Percentiles rank a stretch among this genome's conserved stretches.
Conservation (phyloP, 2,888 invertebrate species). For the Arctia plantaginis region DNA sequence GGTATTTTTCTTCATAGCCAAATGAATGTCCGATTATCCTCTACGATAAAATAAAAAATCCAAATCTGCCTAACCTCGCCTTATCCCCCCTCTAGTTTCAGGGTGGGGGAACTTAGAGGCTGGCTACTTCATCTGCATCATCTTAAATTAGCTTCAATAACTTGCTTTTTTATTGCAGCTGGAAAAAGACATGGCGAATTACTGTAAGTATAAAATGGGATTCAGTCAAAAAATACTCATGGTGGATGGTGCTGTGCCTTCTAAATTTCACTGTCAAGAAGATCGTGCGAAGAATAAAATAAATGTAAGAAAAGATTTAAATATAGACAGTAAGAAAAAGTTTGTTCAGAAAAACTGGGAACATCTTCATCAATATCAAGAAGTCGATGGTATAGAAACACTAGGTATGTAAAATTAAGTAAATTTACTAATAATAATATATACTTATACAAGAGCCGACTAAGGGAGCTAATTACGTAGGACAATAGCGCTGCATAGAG, state of each 20-base stretch:
- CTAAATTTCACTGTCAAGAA: background rate
- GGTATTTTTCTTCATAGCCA: too few relatives aligned
- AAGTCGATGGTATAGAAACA: background rate
- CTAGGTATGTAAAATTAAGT: background rate
- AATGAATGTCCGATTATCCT: too few relatives aligned
- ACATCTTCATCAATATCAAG: background rate
- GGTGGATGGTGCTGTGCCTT: background rate
- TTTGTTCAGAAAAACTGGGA: background rate
- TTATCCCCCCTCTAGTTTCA: too few relatives aligned
- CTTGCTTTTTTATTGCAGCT: background rate
- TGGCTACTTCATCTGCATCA: too few relatives aligned
- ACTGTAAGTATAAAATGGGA: background rate
- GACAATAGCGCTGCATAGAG: too few relatives aligned
- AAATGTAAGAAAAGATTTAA: background rate
- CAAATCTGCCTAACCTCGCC: too few relatives aligned
- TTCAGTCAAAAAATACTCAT: background rate
- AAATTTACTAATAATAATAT: too few relatives aligned
- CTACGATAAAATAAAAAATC: too few relatives aligned
- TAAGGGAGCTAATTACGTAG: too few relatives aligned
- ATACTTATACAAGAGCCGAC: too few relatives aligned
- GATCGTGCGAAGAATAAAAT: background rate
- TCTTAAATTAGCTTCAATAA: background rate
- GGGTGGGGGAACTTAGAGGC: too few relatives aligned
- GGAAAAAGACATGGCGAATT: background rate
- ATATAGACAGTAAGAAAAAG: background rate